These are phyloP conservation scores for Girardinus metallicus DNA, from an alignment of 2,797 vertebrate genomes.

Conservation along the genomic window DNA sequence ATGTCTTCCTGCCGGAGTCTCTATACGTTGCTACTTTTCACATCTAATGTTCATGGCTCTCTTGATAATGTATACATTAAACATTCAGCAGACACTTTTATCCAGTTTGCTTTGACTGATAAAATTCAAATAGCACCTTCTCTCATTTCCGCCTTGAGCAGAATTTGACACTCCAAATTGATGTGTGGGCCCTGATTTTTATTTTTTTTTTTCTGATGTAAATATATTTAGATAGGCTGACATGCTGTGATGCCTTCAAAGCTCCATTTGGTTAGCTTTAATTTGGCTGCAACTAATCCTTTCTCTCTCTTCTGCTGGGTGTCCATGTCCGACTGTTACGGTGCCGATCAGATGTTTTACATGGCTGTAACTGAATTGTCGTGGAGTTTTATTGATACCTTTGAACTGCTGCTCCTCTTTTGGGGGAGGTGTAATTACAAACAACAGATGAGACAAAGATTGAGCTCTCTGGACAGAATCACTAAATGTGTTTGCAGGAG, in stretches of 20 bases:
- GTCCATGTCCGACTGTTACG: neutral
- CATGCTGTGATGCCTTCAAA: conserved; percentile 1
- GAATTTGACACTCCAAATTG: conserved; percentile 4
- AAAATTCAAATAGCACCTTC: neutral
- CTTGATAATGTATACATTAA: conserved; percentile 12
- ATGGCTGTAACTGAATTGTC: neutral
- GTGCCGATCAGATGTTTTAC: neutral
- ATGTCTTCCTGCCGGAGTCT: conserved; percentile 64
- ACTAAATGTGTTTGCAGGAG: too few species aligned
- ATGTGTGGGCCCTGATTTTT: neutral
- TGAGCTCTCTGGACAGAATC: too few species aligned
- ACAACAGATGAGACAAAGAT: neutral
- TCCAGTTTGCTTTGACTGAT: conserved; percentile 5
- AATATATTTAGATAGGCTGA: conserved; percentile 2
- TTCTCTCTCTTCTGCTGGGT: neutral
- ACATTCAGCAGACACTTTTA: conserved; percentile 15
- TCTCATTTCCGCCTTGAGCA: neutral
- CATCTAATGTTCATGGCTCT: conserved; percentile 22
- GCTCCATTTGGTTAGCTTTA: neutral
- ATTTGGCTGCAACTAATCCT: neutral
- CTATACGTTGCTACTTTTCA: conserved; percentile 24
- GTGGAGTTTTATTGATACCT: neutral
- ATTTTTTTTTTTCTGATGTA: neutral
- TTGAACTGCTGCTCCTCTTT: neutral
- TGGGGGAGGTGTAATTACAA: neutral